These are phyloP conservation scores for Taphrorychus bicolor DNA, from an alignment of 2,888 invertebrate genomes.

Conservation along the genomic window DNA sequence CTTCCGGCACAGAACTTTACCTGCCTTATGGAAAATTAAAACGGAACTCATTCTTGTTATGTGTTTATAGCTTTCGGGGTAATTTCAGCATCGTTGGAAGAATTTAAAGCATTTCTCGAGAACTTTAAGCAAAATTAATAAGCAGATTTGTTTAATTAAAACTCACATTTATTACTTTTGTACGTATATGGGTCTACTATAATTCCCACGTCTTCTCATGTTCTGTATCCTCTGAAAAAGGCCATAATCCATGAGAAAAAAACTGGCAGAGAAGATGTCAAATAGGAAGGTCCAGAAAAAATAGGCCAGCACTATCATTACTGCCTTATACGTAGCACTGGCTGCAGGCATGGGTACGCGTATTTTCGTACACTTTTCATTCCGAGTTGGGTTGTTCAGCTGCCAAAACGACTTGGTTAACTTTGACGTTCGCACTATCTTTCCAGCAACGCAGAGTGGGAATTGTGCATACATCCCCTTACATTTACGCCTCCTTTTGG, in stretches of 20 bases:
- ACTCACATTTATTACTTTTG: slow-evolving; percentile 5
- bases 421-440: too few species aligned
- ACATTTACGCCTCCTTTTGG: too few species aligned
- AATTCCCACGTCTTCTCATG: too few species aligned
- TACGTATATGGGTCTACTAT: too few species aligned
- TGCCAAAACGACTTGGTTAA: too few species aligned
- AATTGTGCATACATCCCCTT: too few species aligned
- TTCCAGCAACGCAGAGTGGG: too few species aligned
- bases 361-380: too few species aligned
- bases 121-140: slow-evolving; percentile 1
- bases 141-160: not conserved
- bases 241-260: slow-evolving; percentile 18
- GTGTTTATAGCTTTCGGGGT: slow-evolving; percentile 23
- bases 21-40: slow-evolving; percentile 40
- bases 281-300: slow-evolving; percentile 7
- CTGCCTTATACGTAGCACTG: not conserved
- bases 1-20: slow-evolving; percentile 29
- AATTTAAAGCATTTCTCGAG: not conserved
- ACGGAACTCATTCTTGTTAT: slow-evolving; percentile 29
- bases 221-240: slow-evolving; percentile 13
- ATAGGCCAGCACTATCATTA: not conserved
- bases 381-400: too few species aligned
- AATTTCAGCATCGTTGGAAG: not conserved
- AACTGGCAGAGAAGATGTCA: slow-evolving; percentile 17
- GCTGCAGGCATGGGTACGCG: too few species aligned